Percentiles rank a stretch among this genome's conserved stretches.
These are phyloP conservation scores for Phrynocephalus versicolor DNA, from an alignment of 2,113 vertebrate species.

Conservation along the genomic window DNA sequence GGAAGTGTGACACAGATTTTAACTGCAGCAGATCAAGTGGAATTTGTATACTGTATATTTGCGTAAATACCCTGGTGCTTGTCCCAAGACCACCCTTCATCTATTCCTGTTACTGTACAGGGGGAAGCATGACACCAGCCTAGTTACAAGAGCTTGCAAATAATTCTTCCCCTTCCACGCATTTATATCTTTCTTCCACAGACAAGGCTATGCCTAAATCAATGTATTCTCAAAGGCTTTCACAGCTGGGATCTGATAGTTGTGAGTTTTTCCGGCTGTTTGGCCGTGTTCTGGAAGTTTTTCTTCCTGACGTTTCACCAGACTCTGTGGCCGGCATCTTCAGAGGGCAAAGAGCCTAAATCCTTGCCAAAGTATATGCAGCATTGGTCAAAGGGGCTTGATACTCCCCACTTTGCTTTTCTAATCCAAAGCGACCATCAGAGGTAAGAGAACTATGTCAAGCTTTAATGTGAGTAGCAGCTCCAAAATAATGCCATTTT, in stretches of 20 bases:
- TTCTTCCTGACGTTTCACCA: too few species aligned
- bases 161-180: neutral
- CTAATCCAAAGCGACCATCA: neutral
- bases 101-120: neutral
- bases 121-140: neutral
- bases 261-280: too few species aligned
- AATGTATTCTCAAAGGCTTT: too few species aligned
- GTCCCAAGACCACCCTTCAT: too few species aligned
- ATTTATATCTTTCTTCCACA: neutral
- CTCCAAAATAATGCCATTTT: neutral
- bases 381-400: neutral
- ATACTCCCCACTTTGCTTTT: neutral
- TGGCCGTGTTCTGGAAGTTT: too few species aligned
- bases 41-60: neutral
- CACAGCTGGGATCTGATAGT: too few species aligned
- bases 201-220: neutral
- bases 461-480: neutral
- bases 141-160: neutral
- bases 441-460: neutral
- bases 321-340: too few species aligned
- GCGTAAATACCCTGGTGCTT: neutral
- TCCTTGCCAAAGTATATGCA: too few species aligned
- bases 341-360: too few species aligned
- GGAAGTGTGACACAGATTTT: neutral
- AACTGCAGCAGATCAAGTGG: neutral